Evolutionary conservation across 2,888 invertebrate species (phyloP).

Genomic region (Brenthis daphne): DNA sequence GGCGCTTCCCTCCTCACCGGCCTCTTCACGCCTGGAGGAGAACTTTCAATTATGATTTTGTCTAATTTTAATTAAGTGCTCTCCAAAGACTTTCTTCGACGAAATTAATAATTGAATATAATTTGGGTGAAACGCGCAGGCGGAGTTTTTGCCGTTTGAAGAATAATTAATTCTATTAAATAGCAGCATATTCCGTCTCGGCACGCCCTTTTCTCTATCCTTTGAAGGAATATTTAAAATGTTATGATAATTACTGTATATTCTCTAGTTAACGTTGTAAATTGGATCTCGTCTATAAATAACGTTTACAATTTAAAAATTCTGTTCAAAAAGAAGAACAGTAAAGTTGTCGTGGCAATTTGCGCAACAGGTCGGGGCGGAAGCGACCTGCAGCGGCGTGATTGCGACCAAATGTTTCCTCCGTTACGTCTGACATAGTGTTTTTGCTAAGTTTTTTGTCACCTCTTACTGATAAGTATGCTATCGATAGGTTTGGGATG

Average conservation of each 20-base stretch:
- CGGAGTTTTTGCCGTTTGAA: constrained; percentile 78
- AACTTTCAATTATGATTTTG: constrained; percentile 83
- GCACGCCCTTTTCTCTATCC: constrained; percentile 44
- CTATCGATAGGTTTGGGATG: constrained; percentile 75
- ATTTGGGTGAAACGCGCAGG: constrained; percentile 80
- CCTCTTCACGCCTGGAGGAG: constrained; percentile 80
- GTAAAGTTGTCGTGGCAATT: constrained; percentile 51
- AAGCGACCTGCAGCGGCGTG: constrained; percentile 79
- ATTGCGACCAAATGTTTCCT: constrained; percentile 82
- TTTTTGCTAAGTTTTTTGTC: constrained; percentile 75
- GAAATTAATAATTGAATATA: constrained; percentile 83
- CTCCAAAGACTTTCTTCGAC: constrained; percentile 80
- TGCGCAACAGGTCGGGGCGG: constrained; percentile 82
- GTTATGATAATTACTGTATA: neutral
- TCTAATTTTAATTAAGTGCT: constrained; percentile 83
- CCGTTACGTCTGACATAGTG: constrained; percentile 64
- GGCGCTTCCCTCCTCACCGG: constrained; percentile 60
- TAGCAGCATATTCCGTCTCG: constrained; percentile 69
- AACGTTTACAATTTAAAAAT: neutral
- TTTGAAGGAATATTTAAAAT: constrained; percentile 7
- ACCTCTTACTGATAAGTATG: constrained; percentile 73
- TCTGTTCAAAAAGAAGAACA: constrained; percentile 5
- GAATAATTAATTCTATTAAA: constrained; percentile 81
- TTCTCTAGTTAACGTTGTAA: neutral
- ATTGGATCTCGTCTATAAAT: neutral